Evolutionary conservation across 2,797 vertebrate species (phyloP).

Genomic region (Pogonophryne albipinna): DNA sequence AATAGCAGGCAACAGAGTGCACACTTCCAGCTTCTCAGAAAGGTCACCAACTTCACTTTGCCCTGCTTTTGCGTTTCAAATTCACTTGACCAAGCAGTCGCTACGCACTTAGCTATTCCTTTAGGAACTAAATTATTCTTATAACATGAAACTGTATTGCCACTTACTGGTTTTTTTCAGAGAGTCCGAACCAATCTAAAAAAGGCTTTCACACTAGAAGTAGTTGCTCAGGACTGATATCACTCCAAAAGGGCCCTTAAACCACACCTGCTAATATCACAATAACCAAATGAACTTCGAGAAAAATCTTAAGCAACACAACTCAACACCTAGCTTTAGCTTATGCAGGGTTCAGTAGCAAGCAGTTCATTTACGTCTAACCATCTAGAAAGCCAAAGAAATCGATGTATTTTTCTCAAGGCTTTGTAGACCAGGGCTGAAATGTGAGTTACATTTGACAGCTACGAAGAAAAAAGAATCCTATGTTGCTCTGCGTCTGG

Average conservation of each 20-base stretch:
- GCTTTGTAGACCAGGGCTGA: constrained; percentile 21
- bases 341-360: background rate
- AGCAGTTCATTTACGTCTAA: constrained; percentile 2
- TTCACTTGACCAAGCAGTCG: too few relatives aligned
- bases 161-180: too few relatives aligned
- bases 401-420: constrained; percentile 7
- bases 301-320: constrained; percentile 6
- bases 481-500: constrained; percentile 26
- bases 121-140: too few relatives aligned
- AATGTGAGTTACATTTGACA: constrained; percentile 48
- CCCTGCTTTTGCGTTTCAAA: background rate
- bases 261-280: background rate
- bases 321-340: background rate
- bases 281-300: constrained; percentile 5
- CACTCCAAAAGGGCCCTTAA: background rate
- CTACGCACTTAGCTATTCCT: too few relatives aligned
- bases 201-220: too few relatives aligned
- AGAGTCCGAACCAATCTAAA: too few relatives aligned
- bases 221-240: too few relatives aligned
- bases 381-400: background rate
- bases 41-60: background rate
- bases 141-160: too few relatives aligned
- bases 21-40: background rate
- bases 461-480: constrained; percentile 32
- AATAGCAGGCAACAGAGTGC: background rate